Evolutionary conservation across 2,797 vertebrate species (phyloP).

Genomic region (Crenuchus spilurus): DNA sequence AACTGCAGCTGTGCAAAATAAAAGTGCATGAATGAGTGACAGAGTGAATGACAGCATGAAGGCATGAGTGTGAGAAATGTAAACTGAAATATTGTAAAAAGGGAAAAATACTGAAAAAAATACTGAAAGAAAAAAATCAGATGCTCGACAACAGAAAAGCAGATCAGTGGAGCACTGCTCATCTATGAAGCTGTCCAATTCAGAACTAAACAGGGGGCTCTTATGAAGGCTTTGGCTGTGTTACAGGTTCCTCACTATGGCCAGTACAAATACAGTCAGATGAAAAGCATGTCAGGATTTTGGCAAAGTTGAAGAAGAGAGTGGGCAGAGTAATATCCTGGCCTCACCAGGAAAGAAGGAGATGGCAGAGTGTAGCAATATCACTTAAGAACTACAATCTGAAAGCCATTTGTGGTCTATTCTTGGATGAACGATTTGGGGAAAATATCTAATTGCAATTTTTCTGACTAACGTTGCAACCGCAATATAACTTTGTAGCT

Average conservation of each 20-base stretch:
- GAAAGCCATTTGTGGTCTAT: background rate
- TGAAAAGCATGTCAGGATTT: constrained; percentile 1
- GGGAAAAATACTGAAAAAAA: constrained; percentile 25
- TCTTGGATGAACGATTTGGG: too few relatives aligned
- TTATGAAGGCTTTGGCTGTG: background rate
- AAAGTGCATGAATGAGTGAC: constrained; percentile 84
- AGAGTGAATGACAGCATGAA: constrained; percentile 65
- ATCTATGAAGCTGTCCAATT: constrained; percentile 3
- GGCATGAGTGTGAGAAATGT: constrained; percentile 61
- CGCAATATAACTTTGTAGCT: too few relatives aligned
- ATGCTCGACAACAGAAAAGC: constrained; percentile 37
- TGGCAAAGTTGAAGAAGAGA: constrained; percentile 35
- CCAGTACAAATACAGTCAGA: constrained; percentile 12
- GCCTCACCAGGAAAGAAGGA: background rate
- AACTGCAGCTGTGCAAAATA: constrained; percentile 95
- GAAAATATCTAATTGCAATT: too few relatives aligned
- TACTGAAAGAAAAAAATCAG: constrained; percentile 24
- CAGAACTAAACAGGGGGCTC: background rate
- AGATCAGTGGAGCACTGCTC: constrained; percentile 33
- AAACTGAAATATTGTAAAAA: constrained; percentile 35
- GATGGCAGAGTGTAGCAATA: background rate
- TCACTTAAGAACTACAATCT: background rate
- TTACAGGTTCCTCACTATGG: background rate
- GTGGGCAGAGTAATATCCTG: constrained; percentile 23
- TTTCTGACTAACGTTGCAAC: too few relatives aligned